Percentiles rank a stretch among this genome's conserved stretches.
Evolutionary conservation across 2,113 vertebrate genomes (phyloP).

Genomic region (Cariama cristata): DNA sequence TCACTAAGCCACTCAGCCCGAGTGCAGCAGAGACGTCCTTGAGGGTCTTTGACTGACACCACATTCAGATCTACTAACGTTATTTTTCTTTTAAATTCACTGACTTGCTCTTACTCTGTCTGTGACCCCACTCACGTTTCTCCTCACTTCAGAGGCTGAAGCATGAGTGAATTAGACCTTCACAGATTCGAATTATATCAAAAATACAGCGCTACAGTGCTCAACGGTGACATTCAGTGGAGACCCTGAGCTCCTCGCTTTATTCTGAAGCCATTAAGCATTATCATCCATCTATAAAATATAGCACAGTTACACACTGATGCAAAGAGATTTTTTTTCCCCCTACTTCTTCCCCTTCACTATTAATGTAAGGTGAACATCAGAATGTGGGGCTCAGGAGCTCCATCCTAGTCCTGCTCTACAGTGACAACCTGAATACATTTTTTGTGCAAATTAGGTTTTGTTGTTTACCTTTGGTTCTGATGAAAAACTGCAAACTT

Average conservation of each 20-base stretch:
- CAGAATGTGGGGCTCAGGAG: neutral
- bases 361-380: neutral
- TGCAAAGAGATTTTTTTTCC: neutral
- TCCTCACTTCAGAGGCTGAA: neutral
- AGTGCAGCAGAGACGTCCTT: neutral
- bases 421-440: neutral
- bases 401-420: neutral
- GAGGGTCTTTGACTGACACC: neutral
- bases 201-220: neutral
- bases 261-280: constrained; percentile 39
- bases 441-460: neutral
- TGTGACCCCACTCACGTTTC: neutral
- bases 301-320: constrained; percentile 25
- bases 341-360: neutral
- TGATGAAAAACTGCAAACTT: neutral
- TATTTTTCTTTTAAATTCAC: constrained; percentile 13
- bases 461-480: neutral
- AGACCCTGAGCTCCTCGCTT: neutral
- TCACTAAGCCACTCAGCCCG: neutral
- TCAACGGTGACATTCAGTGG: neutral
- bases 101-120: neutral
- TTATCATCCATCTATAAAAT: constrained; percentile 40
- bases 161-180: constrained; percentile 52
- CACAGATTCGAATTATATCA: constrained; percentile 50
- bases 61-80: neutral